Conservation (phyloP, 2,888 invertebrate species). For the Luffia ferchaultella region DNA sequence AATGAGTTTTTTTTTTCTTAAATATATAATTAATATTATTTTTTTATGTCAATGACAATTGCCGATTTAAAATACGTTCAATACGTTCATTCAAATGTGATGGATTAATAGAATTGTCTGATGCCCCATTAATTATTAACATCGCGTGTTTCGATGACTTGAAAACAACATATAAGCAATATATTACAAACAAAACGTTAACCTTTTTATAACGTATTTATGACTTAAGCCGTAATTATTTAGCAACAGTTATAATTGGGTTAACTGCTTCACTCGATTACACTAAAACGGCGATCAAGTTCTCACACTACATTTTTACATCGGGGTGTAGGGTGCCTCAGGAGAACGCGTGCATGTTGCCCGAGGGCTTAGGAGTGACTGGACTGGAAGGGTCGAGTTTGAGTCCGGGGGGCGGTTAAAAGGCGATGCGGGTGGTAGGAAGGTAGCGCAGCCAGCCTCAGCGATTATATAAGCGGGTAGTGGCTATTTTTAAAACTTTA, state of each 20-base stretch:
- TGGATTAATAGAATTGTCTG: too few species aligned
- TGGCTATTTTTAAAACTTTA: conserved; percentile 46
- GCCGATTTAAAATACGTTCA: too few species aligned
- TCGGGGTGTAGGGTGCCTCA: conserved; percentile 8
- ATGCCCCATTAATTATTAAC: neutral
- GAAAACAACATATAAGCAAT: neutral
- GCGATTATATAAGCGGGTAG: conserved; percentile 56
- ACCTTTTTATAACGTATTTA: neutral
- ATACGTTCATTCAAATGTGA: too few species aligned
- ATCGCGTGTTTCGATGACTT: neutral
- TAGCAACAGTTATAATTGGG: neutral
- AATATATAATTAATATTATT: too few species aligned
- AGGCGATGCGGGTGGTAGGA: conserved; percentile 19
- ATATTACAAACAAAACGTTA: neutral
- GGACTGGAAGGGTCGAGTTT: conserved; percentile 16
- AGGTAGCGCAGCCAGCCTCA: conserved; percentile 52
- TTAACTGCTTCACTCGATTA: neutral
- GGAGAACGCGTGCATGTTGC: conserved; percentile 21
- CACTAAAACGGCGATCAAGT: neutral
- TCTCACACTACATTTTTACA: neutral
- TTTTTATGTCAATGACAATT: too few species aligned
- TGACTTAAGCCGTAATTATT: neutral
- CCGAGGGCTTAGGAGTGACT: conserved; percentile 33
- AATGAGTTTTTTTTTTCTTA: too few species aligned
- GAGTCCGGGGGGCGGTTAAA: conserved; percentile 8